Conservation (phyloP, 2,888 invertebrate species). For the Apantesis nais region DNA sequence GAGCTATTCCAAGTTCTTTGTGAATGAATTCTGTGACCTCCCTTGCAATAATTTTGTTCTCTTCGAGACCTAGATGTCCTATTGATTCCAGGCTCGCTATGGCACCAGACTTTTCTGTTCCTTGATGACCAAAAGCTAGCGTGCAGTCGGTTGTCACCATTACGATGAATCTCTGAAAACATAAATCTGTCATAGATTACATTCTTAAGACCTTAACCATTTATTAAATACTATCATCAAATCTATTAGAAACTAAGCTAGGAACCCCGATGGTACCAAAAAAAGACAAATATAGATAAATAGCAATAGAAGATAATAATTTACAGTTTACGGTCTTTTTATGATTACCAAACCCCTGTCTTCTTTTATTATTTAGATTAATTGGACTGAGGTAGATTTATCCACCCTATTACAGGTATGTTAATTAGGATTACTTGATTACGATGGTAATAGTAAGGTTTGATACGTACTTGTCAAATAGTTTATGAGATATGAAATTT, state of each 20-base stretch:
- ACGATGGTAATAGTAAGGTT: too few species aligned
- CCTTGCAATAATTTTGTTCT: conserved; percentile 59
- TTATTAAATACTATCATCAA: neutral
- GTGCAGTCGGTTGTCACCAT: conserved; percentile 52
- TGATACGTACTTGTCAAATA: too few species aligned
- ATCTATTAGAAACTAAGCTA: too few species aligned
- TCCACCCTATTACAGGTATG: too few species aligned
- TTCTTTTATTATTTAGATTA: too few species aligned
- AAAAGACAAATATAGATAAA: too few species aligned
- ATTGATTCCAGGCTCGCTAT: conserved; percentile 64
- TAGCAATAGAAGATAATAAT: too few species aligned
- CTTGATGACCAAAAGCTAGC: conserved; percentile 49
- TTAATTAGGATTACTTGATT: too few species aligned
- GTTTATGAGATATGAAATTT: neutral
- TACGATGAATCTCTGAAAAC: conserved; percentile 57
- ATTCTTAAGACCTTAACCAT: neutral
- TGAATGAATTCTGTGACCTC: conserved; percentile 61
- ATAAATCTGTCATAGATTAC: neutral
- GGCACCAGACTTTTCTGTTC: conserved; percentile 41
- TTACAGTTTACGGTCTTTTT: too few species aligned
- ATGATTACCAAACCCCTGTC: too few species aligned
- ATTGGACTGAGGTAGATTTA: too few species aligned
- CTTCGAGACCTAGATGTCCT: conserved; percentile 55
- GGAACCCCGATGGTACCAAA: too few species aligned
- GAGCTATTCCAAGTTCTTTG: conserved; percentile 62